phyloP scores from a whole-genome alignment of 2,797 vertebrate genomes.

The Gephyroberyx darwinii region DNA sequence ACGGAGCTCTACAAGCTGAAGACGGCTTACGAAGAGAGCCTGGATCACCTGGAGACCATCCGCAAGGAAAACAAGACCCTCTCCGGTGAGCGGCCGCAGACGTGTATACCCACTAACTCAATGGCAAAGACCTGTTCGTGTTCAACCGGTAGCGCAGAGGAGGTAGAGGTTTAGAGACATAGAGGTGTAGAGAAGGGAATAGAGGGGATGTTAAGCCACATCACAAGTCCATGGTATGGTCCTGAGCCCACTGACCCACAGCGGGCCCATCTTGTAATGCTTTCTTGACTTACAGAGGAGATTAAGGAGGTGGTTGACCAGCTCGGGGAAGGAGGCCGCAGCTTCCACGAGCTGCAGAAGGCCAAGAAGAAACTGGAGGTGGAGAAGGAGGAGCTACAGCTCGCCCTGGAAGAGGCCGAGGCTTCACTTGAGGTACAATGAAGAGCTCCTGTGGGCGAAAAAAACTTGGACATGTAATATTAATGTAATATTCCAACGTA shows the following conservation, averaged over 20 bases:
- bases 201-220: too few relatives aligned
- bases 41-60: slow-evolving; percentile 76
- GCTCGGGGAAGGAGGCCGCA: slow-evolving; percentile 77
- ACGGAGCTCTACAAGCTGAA: slow-evolving; percentile 83
- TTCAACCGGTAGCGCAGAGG: too few relatives aligned
- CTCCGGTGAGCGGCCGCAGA: slow-evolving; percentile 34
- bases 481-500: too few relatives aligned
- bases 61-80: slow-evolving; percentile 61
- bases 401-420: slow-evolving; percentile 82
- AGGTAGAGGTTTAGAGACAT: too few relatives aligned
- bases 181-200: too few relatives aligned
- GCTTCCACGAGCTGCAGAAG: slow-evolving; percentile 78
- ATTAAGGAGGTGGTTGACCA: slow-evolving; percentile 84
- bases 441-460: not conserved
- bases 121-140: too few relatives aligned
- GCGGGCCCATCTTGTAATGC: not conserved
- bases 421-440: slow-evolving; percentile 77
- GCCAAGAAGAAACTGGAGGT: slow-evolving; percentile 80
- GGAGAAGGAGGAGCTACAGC: slow-evolving; percentile 82
- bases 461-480: not conserved
- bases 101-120: too few relatives aligned
- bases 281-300: slow-evolving; percentile 71
- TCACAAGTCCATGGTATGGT: too few relatives aligned
- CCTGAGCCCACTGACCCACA: not conserved
- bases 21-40: slow-evolving; percentile 74